Evolutionary conservation across 1,140 invertebrate species (phyloP), one percentile per base, ranked within the genome.

Genomic region (Bombus superbus): DNA sequence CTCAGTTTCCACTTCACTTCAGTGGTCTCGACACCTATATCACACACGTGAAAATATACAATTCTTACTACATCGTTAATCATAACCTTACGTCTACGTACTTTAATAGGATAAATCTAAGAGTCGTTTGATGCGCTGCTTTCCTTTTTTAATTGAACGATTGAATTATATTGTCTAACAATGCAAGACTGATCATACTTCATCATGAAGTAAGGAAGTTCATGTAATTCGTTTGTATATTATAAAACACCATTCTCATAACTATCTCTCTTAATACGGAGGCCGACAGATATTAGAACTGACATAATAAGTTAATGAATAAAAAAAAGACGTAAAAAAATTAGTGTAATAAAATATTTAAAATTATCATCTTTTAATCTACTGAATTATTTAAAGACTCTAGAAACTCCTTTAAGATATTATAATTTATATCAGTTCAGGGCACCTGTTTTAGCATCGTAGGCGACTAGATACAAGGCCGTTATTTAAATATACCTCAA

Each of bases 1-100:
- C 25, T 47, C 25, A 9, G 32, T 53, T 78, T 81, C 53, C 47
- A 71, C 22, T 68, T 62, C 66, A 78, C n/a, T 32, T 40, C 72
- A 44, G 13, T 77, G 35, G 38, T n/a, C 66, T 86, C 10, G 42
- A 79, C 57, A 81, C 72, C 79, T 88, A 77, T 64, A 82, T 87
- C 81, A 89, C 84, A 69, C 82, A 83, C 59, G 83, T 66, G 77
- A 88, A 79, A 88, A 83, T 81, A 77, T 77, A 86, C 53, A 83
- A 47, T 77, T 82, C 62, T 82, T 88, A 77, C 78, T 86, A 73
- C 73, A 40, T 81, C 13, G 22, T 79, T 75, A 78, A 82, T 74
- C 22, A 38, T 83, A 83, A 71, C 40, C 59, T 57, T 75, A 73
- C 1, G 28, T 13, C 9, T 75, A 79, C 35, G 68, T 86, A 78